These are phyloP conservation scores for Acanthaster planci DNA, from an alignment of 35 echinoderm and acorn worm genomes.

Conservation along the genomic window DNA sequence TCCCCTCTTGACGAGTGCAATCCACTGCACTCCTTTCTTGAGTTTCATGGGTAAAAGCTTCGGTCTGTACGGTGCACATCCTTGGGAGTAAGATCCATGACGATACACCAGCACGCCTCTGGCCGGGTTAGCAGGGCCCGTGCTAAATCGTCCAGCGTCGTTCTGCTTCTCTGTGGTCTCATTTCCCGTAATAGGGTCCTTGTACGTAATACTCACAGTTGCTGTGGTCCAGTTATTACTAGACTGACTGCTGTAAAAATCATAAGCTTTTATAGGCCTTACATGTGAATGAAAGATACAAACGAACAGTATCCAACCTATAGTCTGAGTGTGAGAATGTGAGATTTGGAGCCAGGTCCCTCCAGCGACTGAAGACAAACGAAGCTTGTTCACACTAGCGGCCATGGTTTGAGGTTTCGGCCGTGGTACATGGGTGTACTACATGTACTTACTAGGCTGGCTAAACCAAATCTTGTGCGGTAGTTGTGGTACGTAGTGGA, in stretches of 20 bases:
- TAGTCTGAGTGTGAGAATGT: neutral
- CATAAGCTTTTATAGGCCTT: neutral
- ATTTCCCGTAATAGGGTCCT: conserved; percentile 6
- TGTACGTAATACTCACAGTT: neutral
- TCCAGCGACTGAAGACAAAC: neutral
- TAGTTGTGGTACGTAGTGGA: too few relatives aligned
- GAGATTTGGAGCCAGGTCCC: conserved; percentile 1
- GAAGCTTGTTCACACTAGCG: neutral
- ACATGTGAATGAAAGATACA: neutral
- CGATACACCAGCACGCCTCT: neutral
- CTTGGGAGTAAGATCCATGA: neutral
- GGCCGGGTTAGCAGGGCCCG: neutral
- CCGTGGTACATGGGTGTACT: too few relatives aligned
- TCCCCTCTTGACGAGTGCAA: conserved; percentile 45
- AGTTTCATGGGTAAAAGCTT: neutral
- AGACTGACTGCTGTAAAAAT: conserved; percentile 21
- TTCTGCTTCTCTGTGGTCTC: conserved; percentile 6
- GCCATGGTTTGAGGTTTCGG: too few relatives aligned
- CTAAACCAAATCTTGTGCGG: too few relatives aligned
- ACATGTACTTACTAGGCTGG: too few relatives aligned
- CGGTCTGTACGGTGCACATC: neutral
- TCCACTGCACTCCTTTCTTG: conserved; percentile 14
- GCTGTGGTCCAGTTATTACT: neutral
- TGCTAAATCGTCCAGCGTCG: neutral
- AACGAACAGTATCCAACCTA: neutral